These are phyloP conservation scores for Larimichthys polyactis DNA, from an alignment of 2,113 vertebrate genomes.

Conservation along the genomic window DNA sequence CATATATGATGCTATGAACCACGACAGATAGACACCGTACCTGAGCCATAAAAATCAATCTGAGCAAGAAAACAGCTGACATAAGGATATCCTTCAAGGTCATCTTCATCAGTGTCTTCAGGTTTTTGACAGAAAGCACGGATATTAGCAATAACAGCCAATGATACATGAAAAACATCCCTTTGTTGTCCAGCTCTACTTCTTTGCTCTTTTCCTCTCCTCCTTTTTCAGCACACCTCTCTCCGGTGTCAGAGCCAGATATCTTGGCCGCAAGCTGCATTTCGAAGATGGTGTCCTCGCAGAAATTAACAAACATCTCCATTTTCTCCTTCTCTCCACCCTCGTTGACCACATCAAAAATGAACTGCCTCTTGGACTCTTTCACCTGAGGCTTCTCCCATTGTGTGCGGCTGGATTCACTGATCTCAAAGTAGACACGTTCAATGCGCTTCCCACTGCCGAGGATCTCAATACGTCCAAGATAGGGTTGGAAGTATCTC, in stretches of 20 bases:
- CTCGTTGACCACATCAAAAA: constrained; percentile 96
- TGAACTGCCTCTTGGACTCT: constrained; percentile 97
- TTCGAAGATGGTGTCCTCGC: constrained; percentile 98
- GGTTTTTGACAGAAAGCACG: constrained; percentile 88
- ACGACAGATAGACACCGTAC: constrained; percentile 81
- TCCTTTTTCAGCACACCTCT: constrained; percentile 84
- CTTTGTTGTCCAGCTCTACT: constrained; percentile 75
- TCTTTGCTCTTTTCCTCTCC: constrained; percentile 78
- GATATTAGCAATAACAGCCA: constrained; percentile 85
- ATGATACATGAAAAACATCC: constrained; percentile 80
- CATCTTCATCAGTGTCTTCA: constrained; percentile 91
- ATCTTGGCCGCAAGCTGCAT: constrained; percentile 97
- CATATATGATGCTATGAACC: constrained; percentile 82
- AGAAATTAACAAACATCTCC: constrained; percentile 98
- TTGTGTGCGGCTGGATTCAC: constrained; percentile 93
- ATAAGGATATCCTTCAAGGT: constrained; percentile 87
- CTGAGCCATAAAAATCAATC: constrained; percentile 81
- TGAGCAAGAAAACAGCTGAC: constrained; percentile 82
- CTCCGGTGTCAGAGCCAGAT: constrained; percentile 85
- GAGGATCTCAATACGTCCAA: constrained; percentile 96
- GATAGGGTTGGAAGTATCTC: constrained; percentile 92
- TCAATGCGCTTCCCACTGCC: constrained; percentile 95
- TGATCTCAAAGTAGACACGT: constrained; percentile 97
- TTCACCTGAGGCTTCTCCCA: constrained; percentile 99
- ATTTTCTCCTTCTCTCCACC: constrained; percentile 97